Base-by-base conservation (phyloP, 30 jellyfish, hydroid and myxozoan genomes). In the Hydra vulgaris region DNA sequence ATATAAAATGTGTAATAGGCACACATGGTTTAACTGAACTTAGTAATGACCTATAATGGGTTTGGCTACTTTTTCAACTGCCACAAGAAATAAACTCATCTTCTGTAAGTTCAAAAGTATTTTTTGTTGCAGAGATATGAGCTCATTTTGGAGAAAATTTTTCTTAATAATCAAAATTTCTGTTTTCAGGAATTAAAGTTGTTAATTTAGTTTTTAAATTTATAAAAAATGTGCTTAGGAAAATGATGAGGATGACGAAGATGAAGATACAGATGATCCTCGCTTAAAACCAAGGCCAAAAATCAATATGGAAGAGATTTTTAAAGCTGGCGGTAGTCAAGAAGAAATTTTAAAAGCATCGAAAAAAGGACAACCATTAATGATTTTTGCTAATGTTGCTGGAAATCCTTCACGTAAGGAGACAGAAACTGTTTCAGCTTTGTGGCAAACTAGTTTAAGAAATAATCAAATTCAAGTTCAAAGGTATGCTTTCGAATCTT, bases 371-470 rank as follows among this genome's bases (percentile, higher is more conserved):
- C 83, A 89, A 66, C 95, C 97, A 0, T 24, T 89, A 70, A 89
- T 89, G 97, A 74, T 89, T 84, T 89, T 89, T 89, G 97, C 81
- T 0, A 89, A 83, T 69, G 97, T 89, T n/a, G 95, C 95, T 56
- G 97, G 97, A 12, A 89, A 84, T 20, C 97, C 97, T 3, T 80
- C 89, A 4, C 81, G 84, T 18, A 66, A 84, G 71, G 87, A 85
- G 75, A 84, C 97, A 27, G 97, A 89, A 71, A 26, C 72, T 0
- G 74, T 85, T 8, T 74, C 93, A 18, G 81, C 85, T 21, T 26
- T 89, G 74, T 89, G 97, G 97, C 97, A 89, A 84, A 91, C 90
- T 21, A 81, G 97, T 79, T 86, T 89, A 24, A 88, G 82, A 56
- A 89, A 89, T 89, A 92, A 88, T 20, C 83, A 89, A 21, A 70